Conservation (phyloP, 2,888 invertebrate species). For the Drosophila ustulata region DNA sequence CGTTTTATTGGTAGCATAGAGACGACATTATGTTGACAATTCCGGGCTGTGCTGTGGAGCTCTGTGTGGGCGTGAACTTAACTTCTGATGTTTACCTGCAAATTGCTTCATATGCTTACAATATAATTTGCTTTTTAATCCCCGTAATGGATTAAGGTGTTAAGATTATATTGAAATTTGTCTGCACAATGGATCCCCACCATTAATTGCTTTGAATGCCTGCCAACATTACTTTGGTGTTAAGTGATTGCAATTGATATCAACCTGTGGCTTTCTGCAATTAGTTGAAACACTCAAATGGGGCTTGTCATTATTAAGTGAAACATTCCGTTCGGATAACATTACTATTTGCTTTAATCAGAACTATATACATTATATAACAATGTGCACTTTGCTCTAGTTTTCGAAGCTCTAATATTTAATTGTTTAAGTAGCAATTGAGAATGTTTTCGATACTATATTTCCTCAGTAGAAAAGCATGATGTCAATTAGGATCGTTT, state of each 20-base stretch:
- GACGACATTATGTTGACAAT: conserved; percentile 52
- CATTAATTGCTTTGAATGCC: conserved; percentile 38
- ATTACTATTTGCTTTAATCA: not conserved
- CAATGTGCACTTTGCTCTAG: not conserved
- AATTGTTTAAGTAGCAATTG: not conserved
- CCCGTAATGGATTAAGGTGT: conserved; percentile 21
- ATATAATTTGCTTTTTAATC: conserved; percentile 55
- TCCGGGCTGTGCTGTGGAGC: conserved; percentile 1
- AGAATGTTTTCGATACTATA: not conserved
- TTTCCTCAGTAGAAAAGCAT: not conserved
- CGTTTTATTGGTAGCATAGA: conserved; percentile 68
- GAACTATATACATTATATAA: too few relatives aligned
- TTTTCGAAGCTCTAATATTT: not conserved
- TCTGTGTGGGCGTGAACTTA: conserved; percentile 30
- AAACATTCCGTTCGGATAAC: not conserved
- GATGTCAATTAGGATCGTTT: not conserved
- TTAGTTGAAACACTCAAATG: conserved; percentile 3
- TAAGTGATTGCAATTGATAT: conserved; percentile 16
- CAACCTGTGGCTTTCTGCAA: conserved; percentile 11
- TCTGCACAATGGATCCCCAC: not conserved
- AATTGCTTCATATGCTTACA: conserved; percentile 73
- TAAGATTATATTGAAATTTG: conserved; percentile 26
- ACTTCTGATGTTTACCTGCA: conserved; percentile 40
- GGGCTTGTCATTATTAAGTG: not conserved
- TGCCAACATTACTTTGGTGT: conserved; percentile 10